Percentiles rank a stretch among this genome's conserved stretches.
These are phyloP conservation scores for Vicugna pacos DNA, from an alignment of 2,113 vertebrate genomes.

Conservation along the genomic window DNA sequence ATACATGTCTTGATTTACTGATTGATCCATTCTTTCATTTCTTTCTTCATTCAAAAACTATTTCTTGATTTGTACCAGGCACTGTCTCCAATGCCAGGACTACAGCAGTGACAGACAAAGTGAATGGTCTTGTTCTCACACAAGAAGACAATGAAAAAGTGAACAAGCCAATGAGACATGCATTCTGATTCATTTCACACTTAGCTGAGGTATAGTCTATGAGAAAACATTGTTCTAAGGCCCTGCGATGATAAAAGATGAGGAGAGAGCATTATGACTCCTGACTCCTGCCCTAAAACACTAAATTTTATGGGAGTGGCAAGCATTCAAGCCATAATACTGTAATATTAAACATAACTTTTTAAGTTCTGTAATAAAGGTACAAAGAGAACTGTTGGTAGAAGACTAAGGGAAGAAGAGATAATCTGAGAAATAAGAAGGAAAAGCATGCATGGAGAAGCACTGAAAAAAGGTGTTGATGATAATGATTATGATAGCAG, in stretches of 20 bases:
- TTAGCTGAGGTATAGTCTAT: not conserved
- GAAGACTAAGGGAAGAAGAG: not conserved
- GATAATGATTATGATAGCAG: not conserved
- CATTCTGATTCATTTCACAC: conserved; percentile 7
- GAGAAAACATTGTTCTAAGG: not conserved
- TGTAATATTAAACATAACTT: conserved; percentile 4
- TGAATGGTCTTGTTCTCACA: not conserved
- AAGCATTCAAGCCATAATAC: conserved; percentile 17
- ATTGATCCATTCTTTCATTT: not conserved
- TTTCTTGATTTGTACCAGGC: not conserved
- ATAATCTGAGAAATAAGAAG: not conserved
- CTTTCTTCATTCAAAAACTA: conserved; percentile 14
- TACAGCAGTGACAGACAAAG: not conserved
- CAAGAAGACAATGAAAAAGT: not conserved
- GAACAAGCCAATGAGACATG: not conserved
- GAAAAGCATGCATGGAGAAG: not conserved
- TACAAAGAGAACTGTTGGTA: not conserved
- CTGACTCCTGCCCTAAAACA: not conserved
- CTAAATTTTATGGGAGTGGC: not conserved
- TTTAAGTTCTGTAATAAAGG: conserved; percentile 56
- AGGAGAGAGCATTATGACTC: not conserved
- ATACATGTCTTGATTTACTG: not conserved
- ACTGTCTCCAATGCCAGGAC: not conserved
- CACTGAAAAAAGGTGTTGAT: not conserved
- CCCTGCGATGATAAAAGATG: not conserved